These are phyloP conservation scores for Plebejus melissa DNA, from an alignment of 2,888 invertebrate genomes.

Conservation along the genomic window DNA sequence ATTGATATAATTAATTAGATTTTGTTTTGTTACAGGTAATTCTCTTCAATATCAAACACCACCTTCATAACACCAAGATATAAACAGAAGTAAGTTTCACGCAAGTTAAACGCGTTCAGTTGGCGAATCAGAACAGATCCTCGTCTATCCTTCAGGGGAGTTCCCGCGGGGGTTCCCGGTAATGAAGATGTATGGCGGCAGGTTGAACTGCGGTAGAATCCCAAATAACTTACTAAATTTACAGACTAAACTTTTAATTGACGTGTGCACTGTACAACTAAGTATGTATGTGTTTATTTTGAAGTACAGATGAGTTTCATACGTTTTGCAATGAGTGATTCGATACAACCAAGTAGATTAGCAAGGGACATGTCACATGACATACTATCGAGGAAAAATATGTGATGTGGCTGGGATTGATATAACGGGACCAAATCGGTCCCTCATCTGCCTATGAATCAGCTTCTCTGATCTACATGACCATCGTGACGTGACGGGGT, in stretches of 20 bases:
- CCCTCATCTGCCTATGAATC: no score
- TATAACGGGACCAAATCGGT: no score
- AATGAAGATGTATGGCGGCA: slow-evolving; percentile 13
- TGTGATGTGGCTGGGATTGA: no score
- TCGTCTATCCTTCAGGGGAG: not conserved
- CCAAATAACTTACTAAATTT: not conserved
- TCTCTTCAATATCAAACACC: not conserved
- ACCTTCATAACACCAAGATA: not conserved
- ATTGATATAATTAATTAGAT: not conserved
- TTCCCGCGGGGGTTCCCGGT: not conserved
- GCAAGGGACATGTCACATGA: no score
- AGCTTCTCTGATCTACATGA: no score
- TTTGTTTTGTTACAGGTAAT: not conserved
- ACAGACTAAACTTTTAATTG: not conserved
- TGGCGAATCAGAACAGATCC: not conserved
- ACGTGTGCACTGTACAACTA: not conserved
- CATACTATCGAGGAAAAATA: no score
- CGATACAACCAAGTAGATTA: no score
- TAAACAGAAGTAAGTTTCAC: not conserved
- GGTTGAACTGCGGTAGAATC: not conserved
- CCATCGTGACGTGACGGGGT: no score
- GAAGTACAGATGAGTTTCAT: not conserved
- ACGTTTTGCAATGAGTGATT: not conserved
- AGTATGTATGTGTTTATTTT: not conserved
- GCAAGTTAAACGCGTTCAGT: not conserved